Base-by-base conservation (phyloP, 2,888 invertebrate species). In the Willowsia nigromaculata region DNA sequence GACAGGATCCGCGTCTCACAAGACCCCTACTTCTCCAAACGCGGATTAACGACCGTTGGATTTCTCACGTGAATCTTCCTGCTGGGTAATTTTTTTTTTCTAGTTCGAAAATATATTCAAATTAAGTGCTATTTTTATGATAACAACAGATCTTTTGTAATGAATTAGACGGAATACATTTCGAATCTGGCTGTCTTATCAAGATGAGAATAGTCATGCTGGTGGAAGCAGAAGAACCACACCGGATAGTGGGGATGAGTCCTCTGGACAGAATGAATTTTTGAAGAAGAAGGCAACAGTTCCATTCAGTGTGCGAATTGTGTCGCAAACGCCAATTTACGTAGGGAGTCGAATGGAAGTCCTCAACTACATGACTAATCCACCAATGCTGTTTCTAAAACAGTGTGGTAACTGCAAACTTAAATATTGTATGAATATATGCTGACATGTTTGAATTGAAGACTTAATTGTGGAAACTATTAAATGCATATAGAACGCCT, bases 301-400 rank as follows among this genome's bases (percentile, higher is more conserved):
- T 25, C 82, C 87, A 30, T 87, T 87, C 22, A 82, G 74, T 40
- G 62, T 87, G n/a, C 71, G 87, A 15, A 56, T 91, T 53, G 80
- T 87, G 9, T 84, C 87, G 6, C 87, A 88, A 78, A 91, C 89
- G 18, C 90, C 90, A 27, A 91, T 91, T 43, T 81, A 88, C 43
- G 71, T 90, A 9, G 89, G 89, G 15, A 76, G 81, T 43, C 56
- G 89, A 71, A 43, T 56, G 1, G 88, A 91, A 88, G 85, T 91
- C 5, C 82, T 71, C 37, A 89, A 88, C n/a, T 91, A 88, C 78
- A 87, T 91, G 89, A 91, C 90, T 1, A 91, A 91, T 74, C 82
- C 82, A 18, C 90, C 90, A 47, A 80, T 91, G 27, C 47, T 88
- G 6, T 65, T 91, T 47, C 82, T 91, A 1, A 91, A 91, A 25